Percentiles rank a stretch among this genome's conserved stretches.
Conservation (phyloP, 2,888 invertebrate species). For the Tuta absoluta region DNA sequence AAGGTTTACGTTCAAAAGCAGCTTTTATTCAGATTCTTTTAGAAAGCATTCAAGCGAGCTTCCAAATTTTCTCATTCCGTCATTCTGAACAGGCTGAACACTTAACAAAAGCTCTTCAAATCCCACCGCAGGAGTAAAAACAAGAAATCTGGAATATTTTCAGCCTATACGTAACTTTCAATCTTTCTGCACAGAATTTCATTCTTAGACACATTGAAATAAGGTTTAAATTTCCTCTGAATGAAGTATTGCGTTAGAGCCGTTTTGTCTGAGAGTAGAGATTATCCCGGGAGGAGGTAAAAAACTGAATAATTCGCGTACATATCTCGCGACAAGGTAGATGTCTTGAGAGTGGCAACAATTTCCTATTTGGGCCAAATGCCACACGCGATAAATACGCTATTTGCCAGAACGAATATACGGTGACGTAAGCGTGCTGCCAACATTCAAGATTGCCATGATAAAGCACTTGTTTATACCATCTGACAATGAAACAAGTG, state of each 20-base stretch:
- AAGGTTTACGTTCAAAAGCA: neutral
- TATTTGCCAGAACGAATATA: conserved; percentile 58
- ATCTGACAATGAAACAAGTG: too few species aligned
- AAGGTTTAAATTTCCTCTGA: neutral
- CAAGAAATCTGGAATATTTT: conserved; percentile 58
- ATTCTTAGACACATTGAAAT: conserved; percentile 23
- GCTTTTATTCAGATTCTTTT: conserved; percentile 30
- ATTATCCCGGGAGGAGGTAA: conserved; percentile 63
- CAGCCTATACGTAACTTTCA: conserved; percentile 48
- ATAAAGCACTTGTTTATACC: conserved; percentile 31
- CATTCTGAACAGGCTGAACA: conserved; percentile 62
- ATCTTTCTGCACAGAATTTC: conserved; percentile 33
- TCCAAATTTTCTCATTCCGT: conserved; percentile 54
- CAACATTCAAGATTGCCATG: conserved; percentile 40
- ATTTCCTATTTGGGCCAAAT: conserved; percentile 67
- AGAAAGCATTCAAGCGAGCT: conserved; percentile 39
- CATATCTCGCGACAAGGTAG: conserved; percentile 64
- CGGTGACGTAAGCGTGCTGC: conserved; percentile 40
- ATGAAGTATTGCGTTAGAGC: conserved; percentile 43
- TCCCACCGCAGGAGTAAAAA: conserved; percentile 69
- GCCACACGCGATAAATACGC: conserved; percentile 58
- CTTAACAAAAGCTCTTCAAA: conserved; percentile 70
- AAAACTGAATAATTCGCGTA: conserved; percentile 73
- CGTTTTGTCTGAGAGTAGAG: conserved; percentile 45
- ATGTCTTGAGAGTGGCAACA: conserved; percentile 66